Base-by-base conservation (phyloP, 2,888 invertebrate species). In the Prionchulus punctatus region DNA sequence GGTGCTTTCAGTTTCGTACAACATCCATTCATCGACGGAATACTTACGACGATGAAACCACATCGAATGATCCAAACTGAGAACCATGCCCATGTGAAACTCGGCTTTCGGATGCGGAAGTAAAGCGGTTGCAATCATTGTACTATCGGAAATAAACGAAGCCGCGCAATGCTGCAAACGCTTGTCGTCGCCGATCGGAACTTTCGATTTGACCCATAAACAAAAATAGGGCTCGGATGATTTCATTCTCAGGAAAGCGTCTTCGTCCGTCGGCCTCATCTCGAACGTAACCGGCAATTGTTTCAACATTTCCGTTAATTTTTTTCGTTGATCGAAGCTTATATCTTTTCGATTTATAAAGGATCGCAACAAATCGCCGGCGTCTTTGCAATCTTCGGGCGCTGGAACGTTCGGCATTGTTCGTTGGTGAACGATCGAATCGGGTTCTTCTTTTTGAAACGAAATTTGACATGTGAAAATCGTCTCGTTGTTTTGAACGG, bases 1-100 rank as follows among this genome's bases (percentile, higher is more conserved):
- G 12, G 72, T 70, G 58, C 68, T 68, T 56, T 70, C 70, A 28
- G 67, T 65, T 61, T 74, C 73, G 61, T 71, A 74, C 55, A 75
- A 65, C 67, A 75, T 66, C 74, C 74, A 75, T 54, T 75, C 72
- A 60, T 74, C 72, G 2, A 70, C 69, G 30, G 68, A 62, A 62
- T 74, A 73, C 30, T 64, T 54, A 47, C 66, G 64, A 4, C 68
- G 66, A 62, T 75, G 75, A 63, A 74, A 74, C 74, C 74, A 75
- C 59, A 75, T 67, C 30, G 70, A 67, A 60, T 75, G 75, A 58
- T 75, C 74, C 43, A 75, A 62, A 0, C 73, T 73, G 2, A 70
- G 64, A 54, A 71, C 67, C 64, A 71, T 68, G 1, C 64, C 66
- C 1, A 64, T 59, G 28, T 54, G 52, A 36, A 63, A 61, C 1